Conservation (phyloP, 2,113 vertebrate genomes). For the Danionella cerebrum region DNA sequence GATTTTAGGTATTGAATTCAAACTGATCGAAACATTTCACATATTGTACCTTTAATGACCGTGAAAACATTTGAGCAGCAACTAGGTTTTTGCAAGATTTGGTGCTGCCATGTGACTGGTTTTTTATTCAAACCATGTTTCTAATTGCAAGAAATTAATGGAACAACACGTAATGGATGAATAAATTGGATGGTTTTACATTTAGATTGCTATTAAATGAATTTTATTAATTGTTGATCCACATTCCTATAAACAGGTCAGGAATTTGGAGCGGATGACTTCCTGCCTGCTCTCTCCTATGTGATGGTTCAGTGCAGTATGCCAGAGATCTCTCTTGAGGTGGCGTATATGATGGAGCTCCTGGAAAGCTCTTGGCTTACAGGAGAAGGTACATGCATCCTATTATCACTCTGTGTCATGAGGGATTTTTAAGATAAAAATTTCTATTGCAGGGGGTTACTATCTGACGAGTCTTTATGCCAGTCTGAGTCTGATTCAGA, state of each 20-base stretch:
- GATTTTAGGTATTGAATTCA: too few species aligned
- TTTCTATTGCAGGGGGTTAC: constrained; percentile 45
- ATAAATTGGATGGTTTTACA: too few species aligned
- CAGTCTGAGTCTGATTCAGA: constrained; percentile 48
- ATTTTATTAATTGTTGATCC: background rate
- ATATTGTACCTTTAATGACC: too few species aligned
- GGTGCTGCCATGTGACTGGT: too few species aligned
- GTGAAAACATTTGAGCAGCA: too few species aligned
- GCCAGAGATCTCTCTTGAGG: constrained; percentile 60
- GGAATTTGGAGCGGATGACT: constrained; percentile 64
- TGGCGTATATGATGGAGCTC: constrained; percentile 69
- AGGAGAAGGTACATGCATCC: constrained; percentile 72
- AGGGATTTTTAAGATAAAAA: too few species aligned
- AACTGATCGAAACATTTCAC: too few species aligned
- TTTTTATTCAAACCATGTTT: too few species aligned
- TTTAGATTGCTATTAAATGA: background rate
- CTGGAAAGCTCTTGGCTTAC: constrained; percentile 61
- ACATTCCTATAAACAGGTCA: constrained; percentile 46
- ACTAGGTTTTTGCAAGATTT: too few species aligned
- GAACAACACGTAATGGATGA: too few species aligned
- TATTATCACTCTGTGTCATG: too few species aligned
- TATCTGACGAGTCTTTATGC: constrained; percentile 54
- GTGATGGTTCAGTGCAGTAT: constrained; percentile 64
- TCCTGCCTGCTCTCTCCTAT: constrained; percentile 64
- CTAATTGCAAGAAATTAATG: too few species aligned